Conservation (phyloP, 2,888 invertebrate species). For the Terebella lapidaria region DNA sequence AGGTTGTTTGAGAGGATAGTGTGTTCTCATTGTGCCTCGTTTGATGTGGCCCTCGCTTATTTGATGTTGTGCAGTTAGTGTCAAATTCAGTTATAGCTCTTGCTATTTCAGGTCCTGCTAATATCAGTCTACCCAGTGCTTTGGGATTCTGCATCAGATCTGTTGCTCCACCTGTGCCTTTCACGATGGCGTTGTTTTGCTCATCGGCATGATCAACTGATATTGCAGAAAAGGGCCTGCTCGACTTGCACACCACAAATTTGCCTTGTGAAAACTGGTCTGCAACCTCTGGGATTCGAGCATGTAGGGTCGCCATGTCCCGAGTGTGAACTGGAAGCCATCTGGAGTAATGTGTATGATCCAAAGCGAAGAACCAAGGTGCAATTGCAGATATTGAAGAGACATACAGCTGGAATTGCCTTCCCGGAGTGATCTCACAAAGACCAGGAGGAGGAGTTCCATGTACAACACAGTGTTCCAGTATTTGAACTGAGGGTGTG, state of each 20-base stretch:
- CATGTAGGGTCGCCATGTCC: slow-evolving; percentile 23
- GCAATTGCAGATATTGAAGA: slow-evolving; percentile 15
- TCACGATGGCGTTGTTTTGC: slow-evolving; percentile 28
- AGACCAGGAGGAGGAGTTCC: slow-evolving; percentile 5
- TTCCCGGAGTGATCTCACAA: slow-evolving; percentile 16
- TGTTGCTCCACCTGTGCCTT: slow-evolving; percentile 27
- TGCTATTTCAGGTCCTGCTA: slow-evolving; percentile 26
- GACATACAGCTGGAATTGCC: slow-evolving; percentile 17
- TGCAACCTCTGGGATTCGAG: slow-evolving; percentile 21
- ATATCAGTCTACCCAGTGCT: slow-evolving; percentile 28
- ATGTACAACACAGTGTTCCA: slow-evolving; percentile 15
- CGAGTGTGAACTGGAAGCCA: slow-evolving; percentile 29
- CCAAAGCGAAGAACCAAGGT: slow-evolving; percentile 25
- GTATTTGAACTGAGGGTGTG: slow-evolving; percentile 15
- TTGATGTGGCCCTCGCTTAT: neutral
- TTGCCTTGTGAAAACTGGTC: slow-evolving; percentile 24
- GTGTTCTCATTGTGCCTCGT: neutral
- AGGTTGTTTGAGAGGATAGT: neutral
- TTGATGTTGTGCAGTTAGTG: neutral
- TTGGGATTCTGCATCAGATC: slow-evolving; percentile 26
- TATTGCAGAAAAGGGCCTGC: slow-evolving; percentile 6
- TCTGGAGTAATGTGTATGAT: slow-evolving; percentile 26
- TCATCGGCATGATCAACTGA: slow-evolving; percentile 14
- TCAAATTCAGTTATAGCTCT: slow-evolving; percentile 3
- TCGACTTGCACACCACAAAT: slow-evolving; percentile 25